These are phyloP conservation scores for Tigriopus californicus DNA, from an alignment of 2,888 invertebrate species.

Conservation along the genomic window DNA sequence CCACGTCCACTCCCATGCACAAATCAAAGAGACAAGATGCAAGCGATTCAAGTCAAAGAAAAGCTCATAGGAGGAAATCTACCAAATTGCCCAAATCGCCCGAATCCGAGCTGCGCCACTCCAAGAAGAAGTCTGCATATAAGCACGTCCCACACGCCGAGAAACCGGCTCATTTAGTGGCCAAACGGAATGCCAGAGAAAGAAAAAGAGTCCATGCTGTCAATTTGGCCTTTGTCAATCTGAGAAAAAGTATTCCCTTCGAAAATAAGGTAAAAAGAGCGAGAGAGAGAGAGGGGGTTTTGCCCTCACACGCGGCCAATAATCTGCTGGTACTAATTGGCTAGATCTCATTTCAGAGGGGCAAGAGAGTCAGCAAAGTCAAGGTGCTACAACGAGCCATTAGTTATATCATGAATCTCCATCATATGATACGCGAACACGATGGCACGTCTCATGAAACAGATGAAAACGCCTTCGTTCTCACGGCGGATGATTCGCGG, in stretches of 20 bases:
- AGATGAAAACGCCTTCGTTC: no score
- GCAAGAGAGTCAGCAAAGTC: conserved; percentile 13
- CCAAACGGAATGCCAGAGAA: conserved; percentile 12
- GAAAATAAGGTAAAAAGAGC: conserved; percentile 1
- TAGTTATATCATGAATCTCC: neutral
- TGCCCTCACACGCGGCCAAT: neutral
- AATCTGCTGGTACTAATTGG: no score
- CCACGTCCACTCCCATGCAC: no score
- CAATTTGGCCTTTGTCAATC: conserved; percentile 8
- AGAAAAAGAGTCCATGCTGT: conserved; percentile 9
- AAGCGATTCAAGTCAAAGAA: no score
- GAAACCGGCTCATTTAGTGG: conserved; percentile 11
- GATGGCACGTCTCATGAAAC: neutral
- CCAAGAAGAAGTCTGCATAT: neutral
- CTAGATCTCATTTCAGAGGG: neutral
- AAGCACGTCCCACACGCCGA: conserved; percentile 10
- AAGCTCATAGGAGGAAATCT: no score
- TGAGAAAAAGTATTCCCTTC: neutral
- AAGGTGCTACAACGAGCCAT: neutral
- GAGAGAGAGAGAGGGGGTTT: neutral
- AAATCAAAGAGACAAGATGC: no score
- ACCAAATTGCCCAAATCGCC: no score
- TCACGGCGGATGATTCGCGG: no score
- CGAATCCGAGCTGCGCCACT: neutral
- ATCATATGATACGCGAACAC: neutral